These are phyloP conservation scores for Megamerina dolium DNA, from an alignment of 2,888 invertebrate genomes.

Conservation along the genomic window DNA sequence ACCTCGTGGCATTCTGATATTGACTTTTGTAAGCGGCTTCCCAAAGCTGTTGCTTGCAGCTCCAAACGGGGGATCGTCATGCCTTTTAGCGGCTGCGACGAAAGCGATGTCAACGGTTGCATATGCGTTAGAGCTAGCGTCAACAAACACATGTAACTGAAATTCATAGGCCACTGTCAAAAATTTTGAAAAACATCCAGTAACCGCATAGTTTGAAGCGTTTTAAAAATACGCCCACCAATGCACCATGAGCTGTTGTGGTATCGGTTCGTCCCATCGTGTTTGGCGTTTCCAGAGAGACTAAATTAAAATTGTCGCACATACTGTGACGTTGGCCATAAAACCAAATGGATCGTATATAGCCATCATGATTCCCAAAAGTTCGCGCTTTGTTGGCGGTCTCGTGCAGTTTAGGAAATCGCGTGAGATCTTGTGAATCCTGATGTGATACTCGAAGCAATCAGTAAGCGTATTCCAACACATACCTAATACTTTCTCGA, in stretches of 20 bases:
- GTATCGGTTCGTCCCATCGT: conserved; percentile 15
- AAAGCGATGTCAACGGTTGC: neutral
- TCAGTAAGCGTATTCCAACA: neutral
- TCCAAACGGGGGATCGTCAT: neutral
- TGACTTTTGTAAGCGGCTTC: neutral
- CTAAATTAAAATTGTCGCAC: conserved; percentile 12
- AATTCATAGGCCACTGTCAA: neutral
- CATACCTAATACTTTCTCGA: too few relatives aligned
- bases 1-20: neutral
- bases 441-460: conserved; percentile 13
- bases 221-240: neutral
- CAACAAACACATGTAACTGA: neutral
- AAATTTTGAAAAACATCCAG: neutral
- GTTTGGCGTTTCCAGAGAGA: conserved; percentile 9
- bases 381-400: conserved; percentile 24
- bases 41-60: neutral
- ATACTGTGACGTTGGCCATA: conserved; percentile 21
- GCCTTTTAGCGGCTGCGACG: neutral
- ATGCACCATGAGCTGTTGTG: too few relatives aligned
- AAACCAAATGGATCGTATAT: conserved; percentile 29
- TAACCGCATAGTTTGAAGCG: neutral
- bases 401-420: conserved; percentile 14
- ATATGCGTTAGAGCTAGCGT: conserved; percentile 1
- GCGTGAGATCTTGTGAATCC: conserved; percentile 11
- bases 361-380: conserved; percentile 26